Evolutionary conservation across 2,888 invertebrate genomes (phyloP).

Genomic region (Leptopterna dolabrata): DNA sequence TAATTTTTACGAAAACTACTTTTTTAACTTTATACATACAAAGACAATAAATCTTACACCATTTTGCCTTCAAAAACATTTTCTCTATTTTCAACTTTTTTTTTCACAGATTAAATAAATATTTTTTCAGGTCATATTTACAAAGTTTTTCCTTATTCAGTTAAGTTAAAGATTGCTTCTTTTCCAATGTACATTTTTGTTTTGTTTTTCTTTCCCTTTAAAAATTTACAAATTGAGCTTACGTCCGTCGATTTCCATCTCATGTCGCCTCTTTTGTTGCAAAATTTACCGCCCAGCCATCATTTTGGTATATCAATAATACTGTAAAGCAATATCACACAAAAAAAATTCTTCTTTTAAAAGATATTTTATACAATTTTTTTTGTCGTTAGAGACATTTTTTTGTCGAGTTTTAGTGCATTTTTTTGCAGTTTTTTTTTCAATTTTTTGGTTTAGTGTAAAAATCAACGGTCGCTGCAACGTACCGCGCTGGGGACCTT

Average conservation of each 20-base stretch:
- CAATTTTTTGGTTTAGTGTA: neutral
- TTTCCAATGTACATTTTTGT: slow-evolving; percentile 48
- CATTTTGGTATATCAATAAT: slow-evolving; percentile 59
- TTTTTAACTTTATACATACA: slow-evolving; percentile 59
- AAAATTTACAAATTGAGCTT: slow-evolving; percentile 59
- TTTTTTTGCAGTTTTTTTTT: neutral
- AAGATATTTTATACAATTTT: neutral
- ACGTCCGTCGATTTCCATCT: slow-evolving; percentile 56
- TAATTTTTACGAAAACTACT: slow-evolving; percentile 63
- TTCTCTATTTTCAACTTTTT: neutral
- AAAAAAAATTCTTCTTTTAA: slow-evolving; percentile 19
- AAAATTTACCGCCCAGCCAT: slow-evolving; percentile 12
- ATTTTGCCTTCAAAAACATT: slow-evolving; percentile 45
- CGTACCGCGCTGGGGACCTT: too few relatives aligned
- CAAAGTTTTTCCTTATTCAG: slow-evolving; percentile 17
- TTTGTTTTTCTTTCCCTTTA: neutral
- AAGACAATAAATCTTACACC: slow-evolving; percentile 42
- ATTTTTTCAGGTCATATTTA: slow-evolving; percentile 56
- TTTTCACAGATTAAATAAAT: slow-evolving; percentile 56
- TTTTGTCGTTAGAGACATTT: slow-evolving; percentile 43
- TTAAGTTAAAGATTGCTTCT: slow-evolving; percentile 59
- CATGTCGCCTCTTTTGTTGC: neutral
- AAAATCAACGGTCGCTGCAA: neutral
- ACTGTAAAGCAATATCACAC: slow-evolving; percentile 61
- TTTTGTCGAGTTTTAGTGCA: neutral